Percentiles rank a stretch among this genome's conserved stretches.
Evolutionary conservation across 2,113 vertebrate species (phyloP).

Genomic region (Phycodurus eques): DNA sequence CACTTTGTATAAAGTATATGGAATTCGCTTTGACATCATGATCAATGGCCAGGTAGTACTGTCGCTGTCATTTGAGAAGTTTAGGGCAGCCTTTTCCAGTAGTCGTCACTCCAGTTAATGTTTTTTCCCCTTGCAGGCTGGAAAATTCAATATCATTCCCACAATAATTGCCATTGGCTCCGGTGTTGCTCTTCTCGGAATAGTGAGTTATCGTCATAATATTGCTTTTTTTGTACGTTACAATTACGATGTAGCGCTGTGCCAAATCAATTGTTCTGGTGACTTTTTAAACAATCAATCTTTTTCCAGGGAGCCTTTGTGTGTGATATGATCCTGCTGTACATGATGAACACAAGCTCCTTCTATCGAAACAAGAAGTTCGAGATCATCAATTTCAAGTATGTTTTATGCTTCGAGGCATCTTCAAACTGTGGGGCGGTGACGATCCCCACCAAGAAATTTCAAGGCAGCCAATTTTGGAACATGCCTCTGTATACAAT

Average conservation of each 20-base stretch:
- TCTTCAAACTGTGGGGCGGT: not conserved
- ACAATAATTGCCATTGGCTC: conserved; percentile 90
- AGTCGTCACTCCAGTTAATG: conserved; percentile 1
- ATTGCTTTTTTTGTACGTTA: not conserved
- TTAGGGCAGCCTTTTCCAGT: not conserved
- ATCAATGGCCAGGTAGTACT: conserved; percentile 85
- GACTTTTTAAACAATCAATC: not conserved
- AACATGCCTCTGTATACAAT: too few species aligned
- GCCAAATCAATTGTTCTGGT: not conserved
- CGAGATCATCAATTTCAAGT: conserved; percentile 90
- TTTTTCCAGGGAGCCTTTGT: conserved; percentile 85
- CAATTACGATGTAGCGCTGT: not conserved
- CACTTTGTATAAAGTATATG: conserved; percentile 88
- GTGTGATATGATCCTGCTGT: conserved; percentile 92
- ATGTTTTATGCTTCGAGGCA: conserved; percentile 31
- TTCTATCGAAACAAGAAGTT: conserved; percentile 92
- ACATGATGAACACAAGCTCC: conserved; percentile 89
- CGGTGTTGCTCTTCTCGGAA: conserved; percentile 86
- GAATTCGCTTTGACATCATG: conserved; percentile 95
- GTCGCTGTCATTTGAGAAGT: not conserved
- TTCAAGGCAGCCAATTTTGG: too few species aligned
- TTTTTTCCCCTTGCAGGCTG: conserved; percentile 78
- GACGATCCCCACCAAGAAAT: too few species aligned
- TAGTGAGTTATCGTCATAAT: conserved; percentile 76
- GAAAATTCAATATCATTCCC: conserved; percentile 92